Percentiles rank a stretch among this genome's conserved stretches.
phyloP scores from a whole-genome alignment of 2,888 invertebrate species.

The Drosophila subsilvestris region DNA sequence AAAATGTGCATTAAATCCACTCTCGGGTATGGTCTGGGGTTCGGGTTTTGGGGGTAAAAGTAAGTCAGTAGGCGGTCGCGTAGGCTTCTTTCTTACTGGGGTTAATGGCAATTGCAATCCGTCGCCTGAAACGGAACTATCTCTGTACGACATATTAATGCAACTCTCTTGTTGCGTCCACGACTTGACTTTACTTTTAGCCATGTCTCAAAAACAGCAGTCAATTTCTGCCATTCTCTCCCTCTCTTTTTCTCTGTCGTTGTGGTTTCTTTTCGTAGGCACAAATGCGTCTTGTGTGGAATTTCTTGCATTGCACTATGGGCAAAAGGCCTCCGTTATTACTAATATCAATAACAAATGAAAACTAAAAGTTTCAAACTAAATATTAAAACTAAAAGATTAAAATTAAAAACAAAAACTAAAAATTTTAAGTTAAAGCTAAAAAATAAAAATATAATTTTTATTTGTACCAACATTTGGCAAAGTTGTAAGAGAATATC shows the following conservation, averaged over 20 bases:
- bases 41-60: constrained; percentile 48
- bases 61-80: constrained; percentile 73
- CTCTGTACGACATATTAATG: constrained; percentile 54
- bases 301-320: constrained; percentile 63
- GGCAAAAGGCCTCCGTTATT: not conserved
- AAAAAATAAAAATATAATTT: too few relatives aligned
- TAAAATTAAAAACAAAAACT: too few relatives aligned
- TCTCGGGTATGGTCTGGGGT: constrained; percentile 23
- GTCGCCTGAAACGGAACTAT: constrained; percentile 70
- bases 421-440: too few relatives aligned
- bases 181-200: constrained; percentile 26
- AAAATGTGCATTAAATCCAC: constrained; percentile 41
- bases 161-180: constrained; percentile 55
- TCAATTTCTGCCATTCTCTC: constrained; percentile 11
- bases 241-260: constrained; percentile 18
- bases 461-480: too few relatives aligned
- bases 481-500: too few relatives aligned
- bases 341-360: too few relatives aligned
- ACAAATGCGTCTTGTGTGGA: constrained; percentile 52
- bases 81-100: constrained; percentile 45
- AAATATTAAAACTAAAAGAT: too few relatives aligned
- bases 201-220: constrained; percentile 56
- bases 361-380: too few relatives aligned
- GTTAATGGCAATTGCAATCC: constrained; percentile 57
- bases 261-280: constrained; percentile 34